phyloP scores from a whole-genome alignment of 2,797 vertebrate species.

The Coregonus suidteri region DNA sequence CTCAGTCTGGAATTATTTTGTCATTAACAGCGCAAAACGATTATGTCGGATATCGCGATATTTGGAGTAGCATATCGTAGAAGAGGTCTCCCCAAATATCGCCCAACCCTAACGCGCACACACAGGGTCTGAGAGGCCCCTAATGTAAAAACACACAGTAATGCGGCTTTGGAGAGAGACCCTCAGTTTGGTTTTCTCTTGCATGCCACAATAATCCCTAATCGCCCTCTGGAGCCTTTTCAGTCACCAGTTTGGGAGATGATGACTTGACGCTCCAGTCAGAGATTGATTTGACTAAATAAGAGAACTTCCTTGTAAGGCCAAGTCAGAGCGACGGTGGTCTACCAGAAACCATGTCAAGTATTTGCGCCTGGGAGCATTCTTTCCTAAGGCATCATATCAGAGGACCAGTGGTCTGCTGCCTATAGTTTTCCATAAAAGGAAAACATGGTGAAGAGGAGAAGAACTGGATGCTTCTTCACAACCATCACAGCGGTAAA shows the following conservation, averaged over 20 bases:
- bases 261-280: constrained; percentile 23
- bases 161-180: constrained; percentile 25
- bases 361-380: constrained; percentile 50
- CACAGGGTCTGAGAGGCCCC: constrained; percentile 20
- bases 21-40: too few species aligned
- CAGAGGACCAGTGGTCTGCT: constrained; percentile 27
- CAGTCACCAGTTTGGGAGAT: constrained; percentile 21
- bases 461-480: too few species aligned
- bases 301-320: constrained; percentile 58
- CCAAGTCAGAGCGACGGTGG: constrained; percentile 9
- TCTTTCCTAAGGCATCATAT: constrained; percentile 49
- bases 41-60: too few species aligned
- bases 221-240: constrained; percentile 30
- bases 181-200: constrained; percentile 22
- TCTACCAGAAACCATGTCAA: constrained; percentile 26
- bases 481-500: too few species aligned
- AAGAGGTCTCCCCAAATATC: background rate
- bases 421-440: background rate
- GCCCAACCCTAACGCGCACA: constrained; percentile 5
- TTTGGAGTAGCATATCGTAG: too few species aligned
- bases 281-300: constrained; percentile 14
- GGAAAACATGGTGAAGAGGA: too few species aligned
- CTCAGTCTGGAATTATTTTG: too few species aligned
- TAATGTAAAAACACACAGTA: constrained; percentile 20
- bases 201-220: constrained; percentile 16